These are phyloP conservation scores for Cephus cinctus DNA, from an alignment of 1,140 invertebrate species.

Conservation along the genomic window DNA sequence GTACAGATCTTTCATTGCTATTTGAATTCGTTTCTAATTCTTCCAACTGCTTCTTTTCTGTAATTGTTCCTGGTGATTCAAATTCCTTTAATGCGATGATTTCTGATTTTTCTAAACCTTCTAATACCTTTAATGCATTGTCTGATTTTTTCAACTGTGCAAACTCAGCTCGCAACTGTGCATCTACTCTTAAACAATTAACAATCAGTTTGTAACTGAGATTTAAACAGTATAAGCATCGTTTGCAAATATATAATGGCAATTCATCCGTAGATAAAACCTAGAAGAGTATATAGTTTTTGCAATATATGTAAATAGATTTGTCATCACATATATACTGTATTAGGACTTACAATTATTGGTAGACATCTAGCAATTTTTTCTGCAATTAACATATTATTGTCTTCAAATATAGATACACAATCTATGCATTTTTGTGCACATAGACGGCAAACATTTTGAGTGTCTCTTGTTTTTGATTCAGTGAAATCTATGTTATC, in stretches of 20 bases:
- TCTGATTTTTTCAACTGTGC: background rate
- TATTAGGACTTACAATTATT: conserved; percentile 14
- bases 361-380: conserved; percentile 19
- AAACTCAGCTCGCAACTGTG: conserved; percentile 16
- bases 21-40: background rate
- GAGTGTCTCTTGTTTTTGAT: too few species aligned
- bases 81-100: conserved; percentile 13
- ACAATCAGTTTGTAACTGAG: conserved; percentile 35
- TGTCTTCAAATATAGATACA: conserved; percentile 13
- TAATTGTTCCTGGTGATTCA: background rate
- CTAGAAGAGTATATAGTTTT: conserved; percentile 16
- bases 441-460: conserved; percentile 13
- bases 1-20: background rate
- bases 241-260: conserved; percentile 33
- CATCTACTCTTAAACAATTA: conserved; percentile 28
- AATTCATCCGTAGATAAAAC: conserved; percentile 28
- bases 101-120: background rate
- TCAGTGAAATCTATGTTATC: too few species aligned
- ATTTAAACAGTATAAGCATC: conserved; percentile 33
- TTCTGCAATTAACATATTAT: conserved; percentile 18
- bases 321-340: background rate
- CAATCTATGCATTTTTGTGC: background rate
- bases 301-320: background rate
- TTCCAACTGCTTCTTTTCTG: background rate
- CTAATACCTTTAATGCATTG: conserved; percentile 15